Evolutionary conservation across 1,140 invertebrate genomes (phyloP).

Genomic region (Gerris buenoi): DNA sequence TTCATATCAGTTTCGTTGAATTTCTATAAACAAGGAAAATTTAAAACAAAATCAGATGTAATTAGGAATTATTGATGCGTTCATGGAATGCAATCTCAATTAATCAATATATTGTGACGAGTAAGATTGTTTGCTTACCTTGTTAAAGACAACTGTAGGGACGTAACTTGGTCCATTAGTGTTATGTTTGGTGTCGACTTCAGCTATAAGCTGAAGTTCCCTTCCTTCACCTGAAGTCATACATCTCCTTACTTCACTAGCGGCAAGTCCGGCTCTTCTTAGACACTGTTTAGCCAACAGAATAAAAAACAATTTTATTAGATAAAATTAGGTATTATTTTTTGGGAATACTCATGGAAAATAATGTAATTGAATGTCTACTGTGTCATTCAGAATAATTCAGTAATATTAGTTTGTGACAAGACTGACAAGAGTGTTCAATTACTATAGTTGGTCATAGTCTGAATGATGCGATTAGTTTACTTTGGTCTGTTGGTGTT

Average conservation of each 20-base stretch:
- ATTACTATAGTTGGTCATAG: no score
- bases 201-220: conserved; percentile 2
- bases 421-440: no score
- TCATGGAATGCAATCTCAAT: neutral
- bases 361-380: no score
- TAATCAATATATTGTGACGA: neutral
- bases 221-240: conserved; percentile 8
- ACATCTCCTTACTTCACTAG: neutral
- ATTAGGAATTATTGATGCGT: neutral
- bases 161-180: conserved; percentile 8
- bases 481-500: no score
- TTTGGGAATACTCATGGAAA: no score
- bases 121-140: conserved; percentile 3
- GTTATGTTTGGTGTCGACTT: conserved; percentile 5
- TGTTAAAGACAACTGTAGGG: conserved; percentile 12
- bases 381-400: no score
- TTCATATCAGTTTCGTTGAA: neutral
- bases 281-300: no score
- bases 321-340: no score
- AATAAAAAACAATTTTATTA: no score
- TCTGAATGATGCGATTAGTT: no score
- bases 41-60: neutral
- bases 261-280: conserved; percentile 3
- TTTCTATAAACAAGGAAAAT: neutral
- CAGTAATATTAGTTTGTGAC: no score